Evolutionary conservation across 2,888 invertebrate species (phyloP).

Genomic region (Siphlonurus alternatus): DNA sequence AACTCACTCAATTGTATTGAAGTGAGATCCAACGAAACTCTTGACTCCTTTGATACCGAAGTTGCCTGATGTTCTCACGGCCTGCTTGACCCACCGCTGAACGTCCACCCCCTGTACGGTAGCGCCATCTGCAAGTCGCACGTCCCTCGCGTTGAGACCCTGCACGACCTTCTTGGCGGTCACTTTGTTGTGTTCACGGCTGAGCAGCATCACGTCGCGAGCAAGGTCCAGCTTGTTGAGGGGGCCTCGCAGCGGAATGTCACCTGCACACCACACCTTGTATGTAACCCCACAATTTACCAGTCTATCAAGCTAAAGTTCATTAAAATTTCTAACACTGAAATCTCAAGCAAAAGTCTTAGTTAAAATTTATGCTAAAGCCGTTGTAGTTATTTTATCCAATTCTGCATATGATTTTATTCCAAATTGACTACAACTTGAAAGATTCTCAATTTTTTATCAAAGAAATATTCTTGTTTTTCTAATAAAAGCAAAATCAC

Average conservation of each 20-base stretch:
- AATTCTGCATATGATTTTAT: too few species aligned
- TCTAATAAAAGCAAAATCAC: too few species aligned
- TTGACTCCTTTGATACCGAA: slow-evolving; percentile 30
- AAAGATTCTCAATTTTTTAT: too few species aligned
- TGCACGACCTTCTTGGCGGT: slow-evolving; percentile 28
- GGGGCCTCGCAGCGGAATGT: slow-evolving; percentile 21
- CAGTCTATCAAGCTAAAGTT: too few species aligned
- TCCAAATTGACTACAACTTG: too few species aligned
- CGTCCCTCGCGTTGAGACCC: slow-evolving; percentile 23
- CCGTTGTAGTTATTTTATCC: too few species aligned
- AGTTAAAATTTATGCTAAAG: too few species aligned
- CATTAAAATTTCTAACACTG: too few species aligned
- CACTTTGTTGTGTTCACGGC: slow-evolving; percentile 25
- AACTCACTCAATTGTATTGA: slow-evolving; percentile 26
- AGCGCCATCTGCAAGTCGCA: slow-evolving; percentile 22
- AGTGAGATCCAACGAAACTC: slow-evolving; percentile 26
- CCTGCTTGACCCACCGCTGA: slow-evolving; percentile 28
- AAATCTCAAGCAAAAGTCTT: too few species aligned
- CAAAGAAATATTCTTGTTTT: too few species aligned
- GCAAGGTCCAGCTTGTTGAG: slow-evolving; percentile 34
- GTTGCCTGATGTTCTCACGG: slow-evolving; percentile 25
- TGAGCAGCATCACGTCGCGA: slow-evolving; percentile 32
- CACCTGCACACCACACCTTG: slow-evolving; percentile 18
- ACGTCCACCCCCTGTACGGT: slow-evolving; percentile 30
- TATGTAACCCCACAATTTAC: neutral